These are phyloP conservation scores for Epizoanthus illoricatus DNA, from an alignment of 92 coral and sea anemone species.

Conservation along the genomic window DNA sequence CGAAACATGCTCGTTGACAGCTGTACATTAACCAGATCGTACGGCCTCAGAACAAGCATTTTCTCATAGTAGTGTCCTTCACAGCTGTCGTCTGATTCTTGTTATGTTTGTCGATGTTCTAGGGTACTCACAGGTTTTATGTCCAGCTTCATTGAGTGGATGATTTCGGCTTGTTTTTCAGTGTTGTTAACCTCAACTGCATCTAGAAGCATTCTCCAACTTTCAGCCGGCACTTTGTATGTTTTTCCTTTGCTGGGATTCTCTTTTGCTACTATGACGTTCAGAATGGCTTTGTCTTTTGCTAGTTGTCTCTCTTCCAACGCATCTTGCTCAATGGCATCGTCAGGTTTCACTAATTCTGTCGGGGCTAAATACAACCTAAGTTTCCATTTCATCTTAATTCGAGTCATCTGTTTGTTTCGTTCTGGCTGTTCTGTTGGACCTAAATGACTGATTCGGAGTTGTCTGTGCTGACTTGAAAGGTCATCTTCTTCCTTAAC, in stretches of 20 bases:
- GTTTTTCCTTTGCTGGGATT: not conserved
- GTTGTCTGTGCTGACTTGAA: slow-evolving; percentile 45
- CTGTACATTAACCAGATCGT: slow-evolving; percentile 67
- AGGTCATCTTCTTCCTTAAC: slow-evolving; percentile 60
- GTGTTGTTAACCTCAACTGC: slow-evolving; percentile 35
- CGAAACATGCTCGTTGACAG: slow-evolving; percentile 58
- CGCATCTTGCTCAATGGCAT: not conserved
- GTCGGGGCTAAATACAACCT: slow-evolving; percentile 60
- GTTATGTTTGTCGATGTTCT: not conserved
- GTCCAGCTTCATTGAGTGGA: slow-evolving; percentile 12
- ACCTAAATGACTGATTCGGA: slow-evolving; percentile 65
- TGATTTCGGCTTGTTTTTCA: not conserved
- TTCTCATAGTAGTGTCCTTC: slow-evolving; percentile 65
- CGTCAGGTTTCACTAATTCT: not conserved
- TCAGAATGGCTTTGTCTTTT: slow-evolving; percentile 7
- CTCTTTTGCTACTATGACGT: not conserved
- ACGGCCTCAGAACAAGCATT: slow-evolving; percentile 52
- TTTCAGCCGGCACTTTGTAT: slow-evolving; percentile 39
- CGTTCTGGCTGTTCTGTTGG: slow-evolving; percentile 45
- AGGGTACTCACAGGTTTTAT: not conserved
- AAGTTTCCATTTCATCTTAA: slow-evolving; percentile 60
- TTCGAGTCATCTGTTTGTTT: slow-evolving; percentile 10
- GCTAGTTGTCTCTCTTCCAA: not conserved
- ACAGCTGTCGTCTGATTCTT: not conserved
- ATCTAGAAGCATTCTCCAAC: slow-evolving; percentile 51